Evolutionary conservation across 2,888 invertebrate species (phyloP).

Genomic region (Eledona agricola): DNA sequence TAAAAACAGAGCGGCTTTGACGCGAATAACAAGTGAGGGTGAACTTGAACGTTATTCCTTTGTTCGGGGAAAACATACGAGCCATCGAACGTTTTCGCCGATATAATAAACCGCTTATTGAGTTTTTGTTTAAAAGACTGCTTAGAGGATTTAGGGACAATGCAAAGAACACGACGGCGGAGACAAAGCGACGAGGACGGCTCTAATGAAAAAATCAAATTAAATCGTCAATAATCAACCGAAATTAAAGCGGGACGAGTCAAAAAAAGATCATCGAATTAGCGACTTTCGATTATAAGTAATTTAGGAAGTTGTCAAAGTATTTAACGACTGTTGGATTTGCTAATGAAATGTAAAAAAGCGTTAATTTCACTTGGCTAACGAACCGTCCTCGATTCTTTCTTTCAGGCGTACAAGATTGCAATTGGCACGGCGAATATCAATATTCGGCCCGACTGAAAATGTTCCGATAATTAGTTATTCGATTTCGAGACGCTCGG

Average conservation of each 20-base stretch:
- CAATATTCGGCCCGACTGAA: constrained; percentile 17
- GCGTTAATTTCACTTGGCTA: constrained; percentile 47
- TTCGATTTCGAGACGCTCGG: too few species aligned
- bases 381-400: constrained; percentile 49
- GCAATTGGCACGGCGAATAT: constrained; percentile 20
- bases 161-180: constrained; percentile 15
- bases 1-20: constrained; percentile 52
- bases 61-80: constrained; percentile 47
- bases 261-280: constrained; percentile 33
- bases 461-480: too few species aligned
- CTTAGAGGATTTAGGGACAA: constrained; percentile 44
- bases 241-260: constrained; percentile 24
- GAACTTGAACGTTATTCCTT: constrained; percentile 42
- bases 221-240: constrained; percentile 19
- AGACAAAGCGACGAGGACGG: constrained; percentile 12
- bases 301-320: constrained; percentile 45
- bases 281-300: constrained; percentile 38
- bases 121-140: constrained; percentile 53
- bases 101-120: constrained; percentile 58
- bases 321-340: constrained; percentile 48
- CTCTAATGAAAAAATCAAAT: constrained; percentile 26
- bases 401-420: constrained; percentile 33
- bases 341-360: constrained; percentile 53
- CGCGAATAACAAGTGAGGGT: constrained; percentile 51
- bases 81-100: constrained; percentile 44